Conservation (phyloP, 2,113 vertebrate genomes). For the Marmota flaviventris region DNA sequence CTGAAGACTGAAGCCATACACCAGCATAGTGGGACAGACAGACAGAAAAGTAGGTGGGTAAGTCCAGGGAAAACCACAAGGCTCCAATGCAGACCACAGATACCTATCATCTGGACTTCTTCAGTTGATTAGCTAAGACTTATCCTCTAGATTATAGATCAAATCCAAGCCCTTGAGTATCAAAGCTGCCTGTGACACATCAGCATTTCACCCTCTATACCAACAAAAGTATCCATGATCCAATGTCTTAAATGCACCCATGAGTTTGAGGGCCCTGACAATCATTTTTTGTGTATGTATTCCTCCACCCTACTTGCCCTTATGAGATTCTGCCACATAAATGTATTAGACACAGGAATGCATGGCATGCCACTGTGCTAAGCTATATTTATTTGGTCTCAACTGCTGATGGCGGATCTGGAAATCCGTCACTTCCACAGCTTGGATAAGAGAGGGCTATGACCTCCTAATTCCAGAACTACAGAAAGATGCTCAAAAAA, state of each 20-base stretch:
- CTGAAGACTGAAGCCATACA: neutral
- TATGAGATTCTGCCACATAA: neutral
- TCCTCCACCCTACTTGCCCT: neutral
- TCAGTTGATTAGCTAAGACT: neutral
- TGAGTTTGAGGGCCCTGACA: neutral
- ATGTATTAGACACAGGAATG: neutral
- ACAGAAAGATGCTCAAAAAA: neutral
- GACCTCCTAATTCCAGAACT: neutral
- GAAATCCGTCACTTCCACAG: neutral
- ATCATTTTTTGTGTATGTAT: neutral
- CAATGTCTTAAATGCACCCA: neutral
- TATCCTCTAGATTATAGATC: neutral
- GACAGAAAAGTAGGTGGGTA: neutral
- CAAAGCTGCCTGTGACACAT: neutral
- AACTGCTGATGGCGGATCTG: neutral
- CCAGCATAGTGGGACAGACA: neutral
- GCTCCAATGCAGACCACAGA: neutral
- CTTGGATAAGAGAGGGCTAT: neutral
- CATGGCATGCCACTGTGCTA: fast-evolving
- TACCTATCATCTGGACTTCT: neutral
- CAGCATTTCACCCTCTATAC: neutral
- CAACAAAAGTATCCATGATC: neutral
- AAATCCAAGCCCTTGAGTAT: neutral
- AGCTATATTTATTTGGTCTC: neutral
- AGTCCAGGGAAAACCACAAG: neutral